Conservation (phyloP, 2,797 vertebrate species). For the Dromococcyx pavoninus region DNA sequence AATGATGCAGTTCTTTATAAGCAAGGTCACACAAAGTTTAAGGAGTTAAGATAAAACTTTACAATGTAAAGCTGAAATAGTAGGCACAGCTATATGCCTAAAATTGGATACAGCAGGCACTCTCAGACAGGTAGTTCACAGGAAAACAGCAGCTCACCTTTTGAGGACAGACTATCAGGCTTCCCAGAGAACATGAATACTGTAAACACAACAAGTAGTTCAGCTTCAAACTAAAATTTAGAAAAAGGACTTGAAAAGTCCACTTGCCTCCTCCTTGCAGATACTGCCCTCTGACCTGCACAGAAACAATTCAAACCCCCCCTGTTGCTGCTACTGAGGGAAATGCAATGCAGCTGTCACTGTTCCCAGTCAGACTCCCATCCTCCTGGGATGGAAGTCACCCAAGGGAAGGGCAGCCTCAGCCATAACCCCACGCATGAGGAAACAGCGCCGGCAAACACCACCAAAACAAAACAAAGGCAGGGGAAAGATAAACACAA, state of each 20-base stretch:
- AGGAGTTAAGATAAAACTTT: neutral
- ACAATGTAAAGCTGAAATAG: neutral
- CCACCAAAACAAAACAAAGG: rapidly evolving
- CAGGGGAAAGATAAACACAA: neutral
- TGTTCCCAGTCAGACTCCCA: neutral
- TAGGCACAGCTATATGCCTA: neutral
- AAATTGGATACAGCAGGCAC: rapidly evolving
- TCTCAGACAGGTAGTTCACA: neutral
- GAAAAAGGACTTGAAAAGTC: neutral
- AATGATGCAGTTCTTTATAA: neutral
- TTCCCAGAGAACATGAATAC: neutral
- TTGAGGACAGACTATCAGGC: neutral
- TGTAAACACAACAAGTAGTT: neutral
- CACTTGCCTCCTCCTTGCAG: neutral
- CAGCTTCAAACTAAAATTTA: neutral
- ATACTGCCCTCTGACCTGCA: neutral
- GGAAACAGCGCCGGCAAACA: neutral
- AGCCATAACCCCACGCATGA: rapidly evolving
- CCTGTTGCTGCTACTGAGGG: neutral
- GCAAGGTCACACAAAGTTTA: neutral
- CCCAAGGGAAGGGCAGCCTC: neutral
- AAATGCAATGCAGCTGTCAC: neutral
- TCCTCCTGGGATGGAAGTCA: rapidly evolving
- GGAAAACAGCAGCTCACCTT: neutral
- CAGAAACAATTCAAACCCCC: neutral